A percentile compares a stretch with the other conserved stretches of the same genome.
Conservation (phyloP, 2,113 vertebrate genomes). For the Cyanoramphus novaezelandiae region DNA sequence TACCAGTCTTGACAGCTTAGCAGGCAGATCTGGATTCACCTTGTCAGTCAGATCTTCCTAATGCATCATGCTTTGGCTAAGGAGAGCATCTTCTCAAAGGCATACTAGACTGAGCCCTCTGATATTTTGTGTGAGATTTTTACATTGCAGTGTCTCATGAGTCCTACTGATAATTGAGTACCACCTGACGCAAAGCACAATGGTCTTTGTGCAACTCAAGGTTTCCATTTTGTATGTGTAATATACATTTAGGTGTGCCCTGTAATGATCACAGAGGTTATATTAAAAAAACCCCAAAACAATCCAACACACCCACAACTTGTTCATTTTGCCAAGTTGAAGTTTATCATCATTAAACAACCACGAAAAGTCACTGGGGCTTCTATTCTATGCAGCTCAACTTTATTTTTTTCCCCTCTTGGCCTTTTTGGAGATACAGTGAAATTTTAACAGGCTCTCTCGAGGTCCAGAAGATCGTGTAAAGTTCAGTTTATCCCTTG, state of each 20-base stretch:
- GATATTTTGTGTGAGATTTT: neutral
- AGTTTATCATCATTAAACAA: neutral
- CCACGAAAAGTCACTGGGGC: neutral
- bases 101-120: neutral
- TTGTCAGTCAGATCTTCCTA: neutral
- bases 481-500: conserved; percentile 22
- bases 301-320: neutral
- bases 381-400: conserved; percentile 24
- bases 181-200: neutral
- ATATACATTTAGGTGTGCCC: neutral
- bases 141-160: neutral
- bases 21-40: neutral
- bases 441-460: conserved; percentile 56
- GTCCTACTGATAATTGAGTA: neutral
- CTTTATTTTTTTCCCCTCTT: conserved; percentile 19
- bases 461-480: neutral
- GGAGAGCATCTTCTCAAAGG: neutral
- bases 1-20: neutral
- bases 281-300: neutral
- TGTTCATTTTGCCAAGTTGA: neutral
- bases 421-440: conserved; percentile 3
- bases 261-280: neutral
- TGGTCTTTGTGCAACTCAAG: neutral
- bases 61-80: neutral
- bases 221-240: neutral